Evolutionary conservation across 1,140 invertebrate species (phyloP), one percentile per base, ranked within the genome.

Genomic region (Tenebrio molitor): DNA sequence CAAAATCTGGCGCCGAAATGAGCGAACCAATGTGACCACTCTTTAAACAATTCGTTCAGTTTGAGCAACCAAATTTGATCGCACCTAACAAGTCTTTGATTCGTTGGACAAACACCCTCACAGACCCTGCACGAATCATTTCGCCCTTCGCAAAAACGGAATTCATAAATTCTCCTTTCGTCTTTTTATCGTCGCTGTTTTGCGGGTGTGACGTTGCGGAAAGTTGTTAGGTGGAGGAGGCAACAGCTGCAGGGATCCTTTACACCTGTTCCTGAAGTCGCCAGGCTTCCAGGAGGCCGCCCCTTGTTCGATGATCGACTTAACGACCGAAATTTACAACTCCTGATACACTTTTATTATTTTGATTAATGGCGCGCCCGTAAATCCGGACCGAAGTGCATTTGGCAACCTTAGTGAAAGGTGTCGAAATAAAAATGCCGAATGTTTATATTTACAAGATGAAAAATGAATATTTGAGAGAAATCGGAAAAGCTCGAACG

Each of bases 261-360:
- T 69, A 69, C 67, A 69, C 67, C 67, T 69, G 67, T 69, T 69
- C 39, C 67, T 69, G 67, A 65, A 65, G 63, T 65, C 63, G 21
- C 63, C 63, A 39, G 15, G 39, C 33, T 39, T 65, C 39, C 25
- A 10, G 16, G 25, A 53, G 46, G 10, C 46, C 8, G 15, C 25
- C 34, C 63, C 63, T 65, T 65, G 63, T 65, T 65, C 36, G 36
- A 39, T 39, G 36, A 39, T 39, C 36, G 15, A 58, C 8, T 15
- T 58, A 58, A 58, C 50, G 50, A 58, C 50, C 23, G 6, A 58
- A 58, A 58, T 58, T 58, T 58, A 58, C 50, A 58, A 58, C 50
- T 58, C 29, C 23, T 58, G 12, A 29, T 58, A 29, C 16, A 16
- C 42, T 46, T 46, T 46, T 46, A 15, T 46, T 19, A 10, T 46